Evolutionary conservation across 2,113 vertebrate genomes (phyloP), one percentile per base, ranked within the genome.

Genomic region (Rhabdornis inornatus): DNA sequence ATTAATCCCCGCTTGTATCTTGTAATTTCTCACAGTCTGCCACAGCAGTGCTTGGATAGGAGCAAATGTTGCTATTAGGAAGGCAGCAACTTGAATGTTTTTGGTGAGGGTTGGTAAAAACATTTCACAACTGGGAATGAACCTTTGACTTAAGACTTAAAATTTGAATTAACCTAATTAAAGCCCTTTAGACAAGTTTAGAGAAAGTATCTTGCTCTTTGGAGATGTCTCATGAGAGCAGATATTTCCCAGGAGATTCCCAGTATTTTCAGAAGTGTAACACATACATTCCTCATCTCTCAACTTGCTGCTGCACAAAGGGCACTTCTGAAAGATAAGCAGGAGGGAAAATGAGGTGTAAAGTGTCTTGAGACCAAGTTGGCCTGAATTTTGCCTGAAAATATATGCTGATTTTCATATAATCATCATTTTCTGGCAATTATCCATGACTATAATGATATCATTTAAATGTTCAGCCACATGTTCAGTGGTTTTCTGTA

Each of bases 1-100:
- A 88, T 83, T 94, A 95, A 95, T 93, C 97, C 88, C 94, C 83
- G 40, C 80, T 86, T 72, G 59, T 71, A n/a, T 81, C 60, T 16
- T 81, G 87, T 57, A 96, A 95, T 96, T 97, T 95, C 83, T 79
- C 94, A 63, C 35, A 77, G 33, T 44, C 56, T 76, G 44, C 25
- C 57, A n/a, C 77, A 60, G 60, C 78, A 94, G 42, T 84, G 63
- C 75, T 94, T 70, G 78, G 55, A 79, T 40, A 63, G 42, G 70
- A 95, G 59, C 52, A 95, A 92, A 85, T 56, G 49, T 27, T 77
- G 16, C 45, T 87, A 47, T 69, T 95, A 86, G 61, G 35, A 91
- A 94, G 31, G 31, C 40, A 81, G 59, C 64, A 93, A 81, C 83
- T 94, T 85, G 10, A 30, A 44, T 55, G 30, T 88, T 87, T 89